These are phyloP conservation scores for Puffinus mauretanicus DNA, from an alignment of 2,113 vertebrate species.

Conservation along the genomic window DNA sequence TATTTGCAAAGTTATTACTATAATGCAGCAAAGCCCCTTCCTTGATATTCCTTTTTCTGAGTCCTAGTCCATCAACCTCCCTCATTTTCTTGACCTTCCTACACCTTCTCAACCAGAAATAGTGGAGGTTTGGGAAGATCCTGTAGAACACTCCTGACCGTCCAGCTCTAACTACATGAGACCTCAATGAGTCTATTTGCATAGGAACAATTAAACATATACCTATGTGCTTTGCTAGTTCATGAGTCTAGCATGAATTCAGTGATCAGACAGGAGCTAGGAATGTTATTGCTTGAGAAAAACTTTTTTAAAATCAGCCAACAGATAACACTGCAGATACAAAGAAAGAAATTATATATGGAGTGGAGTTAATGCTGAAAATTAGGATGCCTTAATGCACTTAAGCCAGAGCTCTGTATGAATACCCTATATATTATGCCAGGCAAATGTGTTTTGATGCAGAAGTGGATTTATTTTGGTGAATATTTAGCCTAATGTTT, in stretches of 20 bases:
- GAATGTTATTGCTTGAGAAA: background rate
- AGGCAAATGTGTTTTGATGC: background rate
- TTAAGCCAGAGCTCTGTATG: background rate
- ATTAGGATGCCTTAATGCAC: background rate
- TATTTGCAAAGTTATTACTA: background rate
- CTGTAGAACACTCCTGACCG: background rate
- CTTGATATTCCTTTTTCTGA: background rate
- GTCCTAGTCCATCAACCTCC: background rate
- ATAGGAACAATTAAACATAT: background rate
- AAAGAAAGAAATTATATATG: background rate
- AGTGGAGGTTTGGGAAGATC: background rate
- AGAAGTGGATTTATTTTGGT: background rate
- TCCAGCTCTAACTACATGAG: background rate
- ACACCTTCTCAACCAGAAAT: background rate
- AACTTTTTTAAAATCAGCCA: background rate
- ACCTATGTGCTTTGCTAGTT: background rate
- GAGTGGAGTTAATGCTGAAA: background rate
- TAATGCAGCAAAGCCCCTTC: background rate
- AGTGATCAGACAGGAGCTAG: background rate
- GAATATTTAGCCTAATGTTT: background rate
- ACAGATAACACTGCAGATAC: background rate
- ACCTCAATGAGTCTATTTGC: background rate
- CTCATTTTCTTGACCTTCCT: background rate
- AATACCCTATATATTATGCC: background rate
- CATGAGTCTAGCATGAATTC: background rate